Percentiles rank a stretch among this genome's conserved stretches.
These are phyloP conservation scores for Xiphophorus birchmanni DNA, from an alignment of 2,797 vertebrate genomes.

Conservation along the genomic window DNA sequence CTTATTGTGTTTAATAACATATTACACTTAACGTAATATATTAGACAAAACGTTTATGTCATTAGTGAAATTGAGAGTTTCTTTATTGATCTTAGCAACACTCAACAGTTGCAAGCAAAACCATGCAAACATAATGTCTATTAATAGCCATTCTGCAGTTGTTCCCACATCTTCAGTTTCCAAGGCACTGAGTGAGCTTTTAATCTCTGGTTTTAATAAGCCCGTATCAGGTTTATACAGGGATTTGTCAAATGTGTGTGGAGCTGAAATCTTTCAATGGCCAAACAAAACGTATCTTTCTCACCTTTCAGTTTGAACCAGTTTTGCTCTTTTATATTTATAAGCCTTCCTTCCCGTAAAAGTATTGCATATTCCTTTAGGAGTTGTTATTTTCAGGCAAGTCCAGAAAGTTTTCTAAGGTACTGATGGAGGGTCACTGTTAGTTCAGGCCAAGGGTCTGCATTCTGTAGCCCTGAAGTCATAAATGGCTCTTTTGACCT, in stretches of 20 bases:
- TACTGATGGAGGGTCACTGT: not conserved
- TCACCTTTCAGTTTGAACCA: not conserved
- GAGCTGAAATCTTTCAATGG: conserved; percentile 1
- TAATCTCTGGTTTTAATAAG: conserved; percentile 1
- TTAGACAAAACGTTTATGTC: not conserved
- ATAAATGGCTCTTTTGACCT: not conserved
- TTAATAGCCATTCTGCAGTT: conserved; percentile 2
- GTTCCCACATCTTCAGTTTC: conserved; percentile 5
- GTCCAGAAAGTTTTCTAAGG: not conserved
- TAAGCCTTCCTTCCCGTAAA: too few species aligned
- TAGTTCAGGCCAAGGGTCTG: not conserved
- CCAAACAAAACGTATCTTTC: not conserved
- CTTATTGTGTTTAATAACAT: not conserved
- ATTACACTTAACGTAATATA: not conserved
- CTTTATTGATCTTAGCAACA: not conserved
- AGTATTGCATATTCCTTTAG: not conserved
- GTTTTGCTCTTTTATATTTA: not conserved
- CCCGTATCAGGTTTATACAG: not conserved
- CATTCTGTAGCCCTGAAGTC: not conserved
- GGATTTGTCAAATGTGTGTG: conserved; percentile 1
- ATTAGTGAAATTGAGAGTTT: not conserved
- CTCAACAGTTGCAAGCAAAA: not conserved
- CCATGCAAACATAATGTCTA: not conserved
- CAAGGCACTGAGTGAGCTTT: conserved; percentile 5
- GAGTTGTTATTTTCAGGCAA: not conserved